phyloP scores from a whole-genome alignment of 2,797 vertebrate genomes.

The Mormyrops boulengeri region DNA sequence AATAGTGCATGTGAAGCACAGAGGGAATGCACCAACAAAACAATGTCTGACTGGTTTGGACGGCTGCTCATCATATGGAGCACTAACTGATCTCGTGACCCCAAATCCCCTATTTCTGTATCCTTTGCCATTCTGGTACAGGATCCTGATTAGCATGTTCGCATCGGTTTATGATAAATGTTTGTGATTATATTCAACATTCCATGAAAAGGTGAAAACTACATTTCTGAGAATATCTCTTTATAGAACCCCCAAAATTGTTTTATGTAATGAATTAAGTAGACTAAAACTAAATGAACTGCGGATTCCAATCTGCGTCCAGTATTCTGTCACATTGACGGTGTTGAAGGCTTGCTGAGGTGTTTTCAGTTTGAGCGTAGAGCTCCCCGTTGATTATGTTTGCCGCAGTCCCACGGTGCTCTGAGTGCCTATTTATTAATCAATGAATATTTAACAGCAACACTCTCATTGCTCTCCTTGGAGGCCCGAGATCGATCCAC shows the following conservation, averaged over 20 bases:
- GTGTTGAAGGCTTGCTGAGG: not conserved
- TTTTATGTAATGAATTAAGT: not conserved
- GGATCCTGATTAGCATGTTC: not conserved
- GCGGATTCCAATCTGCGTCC: not conserved
- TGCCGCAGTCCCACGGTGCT: not conserved
- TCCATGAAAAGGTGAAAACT: not conserved
- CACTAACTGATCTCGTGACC: not conserved
- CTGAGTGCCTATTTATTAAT: not conserved
- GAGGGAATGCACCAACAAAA: not conserved
- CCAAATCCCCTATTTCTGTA: not conserved
- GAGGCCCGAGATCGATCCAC: not conserved
- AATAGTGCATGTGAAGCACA: not conserved
- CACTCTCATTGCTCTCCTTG: not conserved
- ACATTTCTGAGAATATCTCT: not conserved
- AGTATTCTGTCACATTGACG: not conserved
- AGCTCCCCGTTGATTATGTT: not conserved
- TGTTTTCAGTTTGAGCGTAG: not conserved
- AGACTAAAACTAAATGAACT: not conserved
- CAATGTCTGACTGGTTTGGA: not conserved
- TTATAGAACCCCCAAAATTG: not conserved
- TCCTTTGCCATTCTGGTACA: not conserved
- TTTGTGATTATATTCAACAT: not conserved
- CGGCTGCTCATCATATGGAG: not conserved
- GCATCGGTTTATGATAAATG: not conserved
- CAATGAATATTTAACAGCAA: conserved; percentile 25